Base-by-base conservation (phyloP, 2,888 invertebrate genomes). In the Lysandra coridon region DNA sequence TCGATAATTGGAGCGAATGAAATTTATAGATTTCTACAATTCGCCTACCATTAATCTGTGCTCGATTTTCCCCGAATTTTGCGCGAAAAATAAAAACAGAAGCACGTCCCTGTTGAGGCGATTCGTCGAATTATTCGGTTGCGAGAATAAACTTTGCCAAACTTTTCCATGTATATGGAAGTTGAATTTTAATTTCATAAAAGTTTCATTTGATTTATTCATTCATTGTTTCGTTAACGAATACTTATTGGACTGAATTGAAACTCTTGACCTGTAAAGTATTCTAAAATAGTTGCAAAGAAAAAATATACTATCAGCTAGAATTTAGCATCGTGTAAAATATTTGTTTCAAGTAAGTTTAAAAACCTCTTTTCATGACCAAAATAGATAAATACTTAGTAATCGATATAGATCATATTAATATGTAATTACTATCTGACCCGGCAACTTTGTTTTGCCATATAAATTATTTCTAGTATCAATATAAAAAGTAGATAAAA, bases 1-100 rank as follows among this genome's bases (percentile, higher is more conserved):
- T 79, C 74, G 62, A 79, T 79, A 79, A 79, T 79, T 79, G 79
- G 74, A 79, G 79, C 79, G 79, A 60, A 79, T 62, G 49, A 74
- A 79, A 79, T 79, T 79, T 79, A 79, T 79, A 75, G 79, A 79
- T 79, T 79, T 75, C 75, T 79, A 75, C 79, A 37, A 75, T 75
- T 79, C 62, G 75, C 79, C 75, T 57, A 57, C 74, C 75, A 79
- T 79, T 79, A 79, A 76, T 77, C 77, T 57, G 76, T 17, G 53
- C 33, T 53, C 23, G 30, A 76, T 7, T 76, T 76, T 53, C 5
- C 53, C 14, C 37, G 49, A 76, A 33, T 76, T 76, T 76, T 76
- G 53, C 6, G 53, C 14, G 12, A 64, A 40, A 57, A 62, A 78
- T 78, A 78, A 30, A 78, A 78, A 62, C n/a, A 78, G 23, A 64